Conservation (phyloP, 1,140 invertebrate species). For the Choristoneura fumiferana region DNA sequence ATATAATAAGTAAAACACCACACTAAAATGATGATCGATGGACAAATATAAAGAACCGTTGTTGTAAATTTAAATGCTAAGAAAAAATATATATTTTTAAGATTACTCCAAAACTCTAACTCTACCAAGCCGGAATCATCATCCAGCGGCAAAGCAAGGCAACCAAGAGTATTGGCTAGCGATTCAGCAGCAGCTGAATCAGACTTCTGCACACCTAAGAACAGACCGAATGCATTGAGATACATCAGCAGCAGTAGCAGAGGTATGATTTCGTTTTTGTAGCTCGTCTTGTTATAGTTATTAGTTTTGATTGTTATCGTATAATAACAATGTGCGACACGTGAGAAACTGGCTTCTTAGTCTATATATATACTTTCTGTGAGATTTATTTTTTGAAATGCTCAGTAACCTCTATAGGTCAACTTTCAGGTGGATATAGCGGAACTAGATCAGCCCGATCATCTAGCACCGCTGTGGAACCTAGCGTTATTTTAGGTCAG, state of each 20-base stretch:
- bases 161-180: conserved; percentile 46
- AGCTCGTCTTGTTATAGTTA: background rate
- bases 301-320: too few relatives aligned
- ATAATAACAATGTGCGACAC: too few relatives aligned
- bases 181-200: conserved; percentile 53
- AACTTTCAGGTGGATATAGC: conserved; percentile 54
- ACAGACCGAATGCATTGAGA: conserved; percentile 51
- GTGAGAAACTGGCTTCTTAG: too few relatives aligned
- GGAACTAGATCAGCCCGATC: conserved; percentile 56
- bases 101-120: conserved; percentile 40
- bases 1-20: too few relatives aligned
- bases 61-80: too few relatives aligned
- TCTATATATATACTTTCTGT: too few relatives aligned
- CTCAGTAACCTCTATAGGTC: too few relatives aligned
- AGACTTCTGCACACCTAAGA: conserved; percentile 50
- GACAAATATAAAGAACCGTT: too few relatives aligned
- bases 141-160: conserved; percentile 35
- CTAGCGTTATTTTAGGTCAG: conserved; percentile 66
- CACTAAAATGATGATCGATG: too few relatives aligned
- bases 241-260: conserved; percentile 70
- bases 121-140: conserved; percentile 59
- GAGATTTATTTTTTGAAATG: too few relatives aligned
- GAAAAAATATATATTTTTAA: conserved; percentile 3
- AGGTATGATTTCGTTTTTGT: conserved; percentile 34
- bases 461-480: conserved; percentile 49